Evolutionary conservation across 2,888 invertebrate species (phyloP).

Genomic region (Lithosia quadra): DNA sequence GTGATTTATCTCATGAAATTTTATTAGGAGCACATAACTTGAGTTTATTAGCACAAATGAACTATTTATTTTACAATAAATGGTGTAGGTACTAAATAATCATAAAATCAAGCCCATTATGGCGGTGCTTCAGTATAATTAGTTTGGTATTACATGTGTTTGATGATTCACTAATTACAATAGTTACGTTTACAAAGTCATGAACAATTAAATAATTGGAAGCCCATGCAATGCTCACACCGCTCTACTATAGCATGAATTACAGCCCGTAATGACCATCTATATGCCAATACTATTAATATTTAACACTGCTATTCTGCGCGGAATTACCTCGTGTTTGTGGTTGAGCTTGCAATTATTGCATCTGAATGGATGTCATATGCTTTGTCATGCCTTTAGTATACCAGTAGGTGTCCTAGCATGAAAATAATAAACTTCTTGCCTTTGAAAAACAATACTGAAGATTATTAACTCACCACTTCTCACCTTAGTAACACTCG

Average conservation of each 20-base stretch:
- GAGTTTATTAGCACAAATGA: no score
- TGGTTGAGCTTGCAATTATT: constrained; percentile 79
- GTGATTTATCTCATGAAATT: no score
- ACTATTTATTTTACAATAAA: no score
- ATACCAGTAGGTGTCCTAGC: constrained; percentile 35
- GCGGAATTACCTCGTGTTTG: constrained; percentile 78
- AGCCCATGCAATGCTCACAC: constrained; percentile 61
- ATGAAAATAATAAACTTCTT: no score
- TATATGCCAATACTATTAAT: constrained; percentile 83
- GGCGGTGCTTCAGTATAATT: no score
- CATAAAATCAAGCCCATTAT: no score
- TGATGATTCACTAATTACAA: not conserved
- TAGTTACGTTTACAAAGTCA: constrained; percentile 36
- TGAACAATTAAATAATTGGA: constrained; percentile 71
- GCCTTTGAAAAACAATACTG: no score
- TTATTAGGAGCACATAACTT: no score
- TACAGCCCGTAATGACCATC: constrained; percentile 75
- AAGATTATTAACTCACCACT: not conserved
- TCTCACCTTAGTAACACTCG: not conserved
- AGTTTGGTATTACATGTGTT: not conserved
- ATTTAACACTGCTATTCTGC: constrained; percentile 82
- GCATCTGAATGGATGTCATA: constrained; percentile 73
- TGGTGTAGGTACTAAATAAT: no score
- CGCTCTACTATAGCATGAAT: constrained; percentile 68
- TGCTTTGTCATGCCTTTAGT: constrained; percentile 63